A percentile compares a stretch with the other conserved stretches of the same genome.
phyloP scores from a whole-genome alignment of 2,888 invertebrate genomes.

The Netelia virgata region DNA sequence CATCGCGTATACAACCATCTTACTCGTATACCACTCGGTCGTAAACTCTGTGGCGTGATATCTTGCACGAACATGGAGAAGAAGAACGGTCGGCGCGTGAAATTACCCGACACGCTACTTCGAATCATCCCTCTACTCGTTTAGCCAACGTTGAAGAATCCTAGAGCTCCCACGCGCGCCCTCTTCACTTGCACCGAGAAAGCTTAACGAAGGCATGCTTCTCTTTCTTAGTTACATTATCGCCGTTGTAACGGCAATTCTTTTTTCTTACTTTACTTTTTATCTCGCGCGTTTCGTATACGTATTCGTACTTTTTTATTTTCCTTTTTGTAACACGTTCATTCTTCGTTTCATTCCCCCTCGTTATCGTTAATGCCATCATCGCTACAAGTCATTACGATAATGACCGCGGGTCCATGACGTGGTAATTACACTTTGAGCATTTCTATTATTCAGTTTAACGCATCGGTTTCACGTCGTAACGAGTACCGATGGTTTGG shows the following conservation, averaged over 20 bases:
- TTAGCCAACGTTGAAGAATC: neutral
- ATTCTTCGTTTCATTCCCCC: neutral
- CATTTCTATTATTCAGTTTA: slow-evolving; percentile 20
- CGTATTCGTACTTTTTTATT: neutral
- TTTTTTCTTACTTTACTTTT: neutral
- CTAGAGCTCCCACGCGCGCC: neutral
- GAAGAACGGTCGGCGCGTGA: slow-evolving; percentile 70
- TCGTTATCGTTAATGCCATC: slow-evolving; percentile 20
- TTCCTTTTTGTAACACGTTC: neutral
- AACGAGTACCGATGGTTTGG: neutral
- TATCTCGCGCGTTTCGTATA: neutral
- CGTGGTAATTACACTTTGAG: slow-evolving; percentile 11
- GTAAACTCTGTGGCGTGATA: slow-evolving; percentile 2
- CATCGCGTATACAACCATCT: neutral
- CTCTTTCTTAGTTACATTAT: slow-evolving; percentile 9
- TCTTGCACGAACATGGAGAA: neutral
- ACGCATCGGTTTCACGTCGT: neutral
- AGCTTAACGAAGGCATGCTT: slow-evolving; percentile 25
- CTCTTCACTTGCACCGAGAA: neutral
- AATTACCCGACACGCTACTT: slow-evolving; percentile 75
- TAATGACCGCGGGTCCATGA: neutral
- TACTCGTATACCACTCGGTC: neutral
- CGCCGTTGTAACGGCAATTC: neutral
- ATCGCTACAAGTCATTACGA: neutral
- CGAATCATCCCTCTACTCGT: slow-evolving; percentile 6